Conservation (phyloP, 2,113 vertebrate species). For the Uria aalge region DNA sequence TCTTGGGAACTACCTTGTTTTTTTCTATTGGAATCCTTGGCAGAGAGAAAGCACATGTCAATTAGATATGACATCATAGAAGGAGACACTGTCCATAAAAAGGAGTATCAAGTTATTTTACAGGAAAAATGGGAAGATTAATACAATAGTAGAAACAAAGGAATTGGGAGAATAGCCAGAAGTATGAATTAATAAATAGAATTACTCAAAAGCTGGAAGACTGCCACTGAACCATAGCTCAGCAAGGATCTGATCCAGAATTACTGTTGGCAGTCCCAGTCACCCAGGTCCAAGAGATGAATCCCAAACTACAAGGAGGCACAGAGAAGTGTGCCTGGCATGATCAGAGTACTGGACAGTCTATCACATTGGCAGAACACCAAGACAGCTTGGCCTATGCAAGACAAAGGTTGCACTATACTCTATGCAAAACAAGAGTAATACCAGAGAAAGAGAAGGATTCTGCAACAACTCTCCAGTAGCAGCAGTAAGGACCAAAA, state of each 20-base stretch:
- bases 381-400: not conserved
- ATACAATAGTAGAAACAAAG: not conserved
- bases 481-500: not conserved
- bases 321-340: not conserved
- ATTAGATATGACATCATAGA: not conserved
- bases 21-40: not conserved
- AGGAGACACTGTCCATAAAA: not conserved
- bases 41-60: not conserved
- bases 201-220: not conserved
- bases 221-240: not conserved
- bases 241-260: not conserved
- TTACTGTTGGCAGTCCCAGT: not conserved
- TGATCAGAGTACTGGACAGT: not conserved
- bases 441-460: not conserved
- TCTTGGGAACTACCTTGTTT: not conserved
- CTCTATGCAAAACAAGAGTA: not conserved
- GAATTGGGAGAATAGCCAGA: not conserved
- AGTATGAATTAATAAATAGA: not conserved
- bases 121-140: not conserved
- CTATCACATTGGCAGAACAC: not conserved
- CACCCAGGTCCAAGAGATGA: not conserved
- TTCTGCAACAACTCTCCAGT: not conserved
- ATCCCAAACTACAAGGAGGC: not conserved
- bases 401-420: not conserved
- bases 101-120: not conserved